Evolutionary conservation across 2,797 vertebrate genomes (phyloP).

Genomic region (Xiphophorus birchmanni): DNA sequence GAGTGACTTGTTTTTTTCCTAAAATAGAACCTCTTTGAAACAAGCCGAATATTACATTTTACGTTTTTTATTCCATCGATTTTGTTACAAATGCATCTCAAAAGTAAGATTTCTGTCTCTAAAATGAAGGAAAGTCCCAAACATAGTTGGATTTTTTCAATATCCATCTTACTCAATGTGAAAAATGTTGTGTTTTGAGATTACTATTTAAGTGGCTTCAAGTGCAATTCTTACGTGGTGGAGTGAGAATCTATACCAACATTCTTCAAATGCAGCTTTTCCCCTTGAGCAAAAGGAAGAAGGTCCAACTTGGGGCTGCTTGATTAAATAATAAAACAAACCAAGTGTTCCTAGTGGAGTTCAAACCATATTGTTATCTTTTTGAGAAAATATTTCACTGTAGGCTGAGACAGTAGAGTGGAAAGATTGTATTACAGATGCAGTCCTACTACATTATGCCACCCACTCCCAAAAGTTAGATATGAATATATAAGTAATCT

Average conservation of each 20-base stretch:
- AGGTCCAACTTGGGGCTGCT: neutral
- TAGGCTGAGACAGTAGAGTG: neutral
- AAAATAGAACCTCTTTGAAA: slow-evolving; percentile 1
- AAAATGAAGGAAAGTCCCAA: neutral
- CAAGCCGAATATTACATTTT: neutral
- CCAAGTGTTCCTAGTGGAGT: neutral
- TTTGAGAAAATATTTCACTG: neutral
- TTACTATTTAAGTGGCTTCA: neutral
- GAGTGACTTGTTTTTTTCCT: neutral
- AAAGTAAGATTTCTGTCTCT: neutral
- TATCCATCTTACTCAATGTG: neutral
- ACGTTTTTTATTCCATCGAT: neutral
- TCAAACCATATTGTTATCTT: neutral
- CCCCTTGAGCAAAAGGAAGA: neutral
- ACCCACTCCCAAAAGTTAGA: neutral
- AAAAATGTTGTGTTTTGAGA: neutral
- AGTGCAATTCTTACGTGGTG: neutral
- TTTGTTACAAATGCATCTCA: neutral
- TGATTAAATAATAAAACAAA: neutral
- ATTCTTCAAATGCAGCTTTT: neutral
- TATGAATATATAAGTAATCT: slow-evolving; percentile 6
- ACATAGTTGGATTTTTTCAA: neutral
- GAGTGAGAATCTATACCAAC: slow-evolving; percentile 1
- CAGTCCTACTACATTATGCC: neutral
- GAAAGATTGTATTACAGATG: slow-evolving; percentile 4